phyloP scores from a whole-genome alignment of 1,140 invertebrate genomes.

The Anthonomus grandis region DNA sequence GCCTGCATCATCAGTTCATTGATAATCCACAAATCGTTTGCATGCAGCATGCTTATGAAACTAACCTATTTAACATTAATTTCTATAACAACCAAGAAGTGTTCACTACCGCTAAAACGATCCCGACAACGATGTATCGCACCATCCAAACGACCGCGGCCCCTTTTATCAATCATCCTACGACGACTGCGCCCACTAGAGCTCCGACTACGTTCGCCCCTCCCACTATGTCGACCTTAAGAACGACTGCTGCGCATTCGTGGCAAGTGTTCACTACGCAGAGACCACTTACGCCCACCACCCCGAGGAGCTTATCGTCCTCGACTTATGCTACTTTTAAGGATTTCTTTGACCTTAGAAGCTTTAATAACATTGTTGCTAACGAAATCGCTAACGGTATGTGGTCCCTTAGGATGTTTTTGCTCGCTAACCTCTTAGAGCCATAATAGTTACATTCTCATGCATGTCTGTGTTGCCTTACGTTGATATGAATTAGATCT shows the following conservation, averaged over 20 bases:
- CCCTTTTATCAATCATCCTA: slow-evolving; percentile 32
- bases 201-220: slow-evolving; percentile 43
- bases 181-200: slow-evolving; percentile 50
- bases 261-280: slow-evolving; percentile 25
- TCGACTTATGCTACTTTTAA: slow-evolving; percentile 25
- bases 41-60: background rate
- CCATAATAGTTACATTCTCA: too few relatives aligned
- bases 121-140: slow-evolving; percentile 37
- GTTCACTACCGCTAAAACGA: slow-evolving; percentile 30
- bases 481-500: too few relatives aligned
- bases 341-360: slow-evolving; percentile 40
- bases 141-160: slow-evolving; percentile 48
- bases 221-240: slow-evolving; percentile 51
- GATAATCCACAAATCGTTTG: background rate
- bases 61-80: background rate
- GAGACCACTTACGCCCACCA: slow-evolving; percentile 36
- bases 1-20: background rate
- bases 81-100: slow-evolving; percentile 15
- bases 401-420: too few relatives aligned
- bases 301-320: slow-evolving; percentile 14
- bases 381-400: slow-evolving; percentile 41
- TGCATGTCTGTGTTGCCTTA: too few relatives aligned
- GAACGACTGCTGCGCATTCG: slow-evolving; percentile 32
- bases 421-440: too few relatives aligned
- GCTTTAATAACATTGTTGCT: slow-evolving; percentile 37